Conservation (phyloP, 2,888 invertebrate genomes). For the Argyresthia albistria region DNA sequence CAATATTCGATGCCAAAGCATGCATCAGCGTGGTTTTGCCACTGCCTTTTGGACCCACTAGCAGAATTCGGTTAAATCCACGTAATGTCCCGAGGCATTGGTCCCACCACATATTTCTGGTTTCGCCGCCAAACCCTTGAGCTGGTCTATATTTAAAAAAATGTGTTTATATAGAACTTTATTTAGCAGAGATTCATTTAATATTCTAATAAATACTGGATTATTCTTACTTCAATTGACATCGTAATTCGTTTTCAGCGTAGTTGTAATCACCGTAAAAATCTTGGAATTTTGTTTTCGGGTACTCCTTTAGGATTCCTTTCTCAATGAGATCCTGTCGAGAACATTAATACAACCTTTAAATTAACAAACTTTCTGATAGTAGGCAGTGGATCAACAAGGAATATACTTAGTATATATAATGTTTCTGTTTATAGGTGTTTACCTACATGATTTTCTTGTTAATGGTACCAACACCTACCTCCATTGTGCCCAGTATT, state of each 20-base stretch:
- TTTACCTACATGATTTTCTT: no score
- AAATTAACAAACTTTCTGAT: no score
- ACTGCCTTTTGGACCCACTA: slow-evolving; percentile 34
- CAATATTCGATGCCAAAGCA: slow-evolving; percentile 34
- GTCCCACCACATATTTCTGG: slow-evolving; percentile 45
- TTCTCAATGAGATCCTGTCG: slow-evolving; percentile 28
- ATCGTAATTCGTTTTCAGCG: slow-evolving; percentile 40
- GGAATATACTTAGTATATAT: no score
- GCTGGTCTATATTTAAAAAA: slow-evolving; percentile 19
- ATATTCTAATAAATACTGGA: no score
- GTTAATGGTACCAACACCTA: slow-evolving; percentile 8
- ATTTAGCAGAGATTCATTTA: no score
- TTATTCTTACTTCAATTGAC: slow-evolving; percentile 6
- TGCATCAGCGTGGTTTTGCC: slow-evolving; percentile 38
- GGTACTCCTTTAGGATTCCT: slow-evolving; percentile 34
- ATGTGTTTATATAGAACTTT: no score
- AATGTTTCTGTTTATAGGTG: no score
- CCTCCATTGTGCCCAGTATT: slow-evolving; percentile 29
- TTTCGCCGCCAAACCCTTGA: slow-evolving; percentile 32
- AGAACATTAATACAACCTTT: no score
- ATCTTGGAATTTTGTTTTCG: slow-evolving; percentile 28
- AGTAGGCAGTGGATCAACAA: no score
- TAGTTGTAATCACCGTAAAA: slow-evolving; percentile 48
- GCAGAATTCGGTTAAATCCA: slow-evolving; percentile 29
- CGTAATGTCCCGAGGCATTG: slow-evolving; percentile 25